phyloP scores from a whole-genome alignment of 2,113 vertebrate genomes.

The Amazona vittata region DNA sequence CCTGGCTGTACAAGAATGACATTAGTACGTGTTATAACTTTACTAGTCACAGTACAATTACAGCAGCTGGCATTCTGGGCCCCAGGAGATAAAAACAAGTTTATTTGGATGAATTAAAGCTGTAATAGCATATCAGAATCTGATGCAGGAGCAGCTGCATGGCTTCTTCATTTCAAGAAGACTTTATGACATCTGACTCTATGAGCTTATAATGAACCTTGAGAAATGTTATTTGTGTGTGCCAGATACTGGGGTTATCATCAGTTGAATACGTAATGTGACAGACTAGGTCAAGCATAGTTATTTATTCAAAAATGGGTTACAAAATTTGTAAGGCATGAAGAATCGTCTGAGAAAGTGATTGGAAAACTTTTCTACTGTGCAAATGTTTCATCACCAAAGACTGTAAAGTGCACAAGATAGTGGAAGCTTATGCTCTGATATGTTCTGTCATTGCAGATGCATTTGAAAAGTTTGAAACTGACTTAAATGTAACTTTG shows the following conservation, averaged over 20 bases:
- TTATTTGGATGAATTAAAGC: background rate
- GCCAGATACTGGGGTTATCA: background rate
- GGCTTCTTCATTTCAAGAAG: background rate
- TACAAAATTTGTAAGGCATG: background rate
- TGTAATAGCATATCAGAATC: background rate
- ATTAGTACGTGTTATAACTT: background rate
- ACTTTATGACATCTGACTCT: background rate
- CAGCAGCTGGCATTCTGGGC: background rate
- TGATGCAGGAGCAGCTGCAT: background rate
- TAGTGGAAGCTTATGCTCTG: background rate
- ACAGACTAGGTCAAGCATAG: background rate
- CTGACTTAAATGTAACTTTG: background rate
- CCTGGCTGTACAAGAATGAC: accelerated
- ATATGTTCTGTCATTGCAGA: background rate
- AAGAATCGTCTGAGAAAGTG: background rate
- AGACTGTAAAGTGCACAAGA: background rate
- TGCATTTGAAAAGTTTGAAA: background rate
- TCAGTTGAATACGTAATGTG: accelerated
- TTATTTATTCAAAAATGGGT: background rate
- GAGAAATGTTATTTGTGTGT: background rate
- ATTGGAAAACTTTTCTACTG: background rate
- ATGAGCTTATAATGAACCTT: background rate
- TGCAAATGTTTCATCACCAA: background rate
- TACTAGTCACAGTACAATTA: background rate
- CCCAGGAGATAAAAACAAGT: background rate